phyloP scores from a whole-genome alignment of 2,113 vertebrate genomes.

The Triplophysa dalaica region DNA sequence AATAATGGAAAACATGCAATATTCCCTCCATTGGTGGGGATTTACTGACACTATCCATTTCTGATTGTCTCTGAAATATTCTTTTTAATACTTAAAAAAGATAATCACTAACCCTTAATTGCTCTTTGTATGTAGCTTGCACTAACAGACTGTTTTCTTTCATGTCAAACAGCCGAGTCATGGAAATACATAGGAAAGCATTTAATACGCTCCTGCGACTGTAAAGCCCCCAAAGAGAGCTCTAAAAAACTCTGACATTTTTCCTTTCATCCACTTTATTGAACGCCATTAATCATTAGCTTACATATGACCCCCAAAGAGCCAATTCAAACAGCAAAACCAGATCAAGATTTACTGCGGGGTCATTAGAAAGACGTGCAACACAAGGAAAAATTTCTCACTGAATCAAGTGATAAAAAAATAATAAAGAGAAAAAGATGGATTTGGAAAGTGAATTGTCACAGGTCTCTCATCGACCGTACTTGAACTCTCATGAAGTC shows the following conservation, averaged over 20 bases:
- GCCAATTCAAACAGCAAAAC: conserved; percentile 45
- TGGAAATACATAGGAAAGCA: conserved; percentile 31
- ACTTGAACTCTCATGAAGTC: neutral
- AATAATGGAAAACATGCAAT: too few species aligned
- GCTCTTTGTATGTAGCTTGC: neutral
- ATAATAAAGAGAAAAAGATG: conserved; percentile 10
- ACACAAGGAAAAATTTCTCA: conserved; percentile 29
- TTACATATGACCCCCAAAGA: conserved; percentile 39
- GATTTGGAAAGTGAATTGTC: conserved; percentile 19
- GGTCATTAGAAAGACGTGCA: conserved; percentile 35
- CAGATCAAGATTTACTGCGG: conserved; percentile 49
- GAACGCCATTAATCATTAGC: conserved; percentile 47
- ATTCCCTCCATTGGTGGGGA: neutral
- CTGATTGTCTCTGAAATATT: neutral
- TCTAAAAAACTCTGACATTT: conserved; percentile 39
- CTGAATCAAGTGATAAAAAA: conserved; percentile 41
- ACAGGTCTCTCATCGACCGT: neutral
- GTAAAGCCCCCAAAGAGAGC: conserved; percentile 18
- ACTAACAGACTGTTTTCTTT: conserved; percentile 2
- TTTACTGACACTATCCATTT: neutral
- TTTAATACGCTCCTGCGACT: conserved; percentile 14
- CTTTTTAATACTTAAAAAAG: neutral
- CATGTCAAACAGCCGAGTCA: conserved; percentile 25
- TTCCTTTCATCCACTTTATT: conserved; percentile 45
- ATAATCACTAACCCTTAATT: neutral